phyloP scores from a whole-genome alignment of 2,888 invertebrate species.

The Sphecodes monilicornis region DNA sequence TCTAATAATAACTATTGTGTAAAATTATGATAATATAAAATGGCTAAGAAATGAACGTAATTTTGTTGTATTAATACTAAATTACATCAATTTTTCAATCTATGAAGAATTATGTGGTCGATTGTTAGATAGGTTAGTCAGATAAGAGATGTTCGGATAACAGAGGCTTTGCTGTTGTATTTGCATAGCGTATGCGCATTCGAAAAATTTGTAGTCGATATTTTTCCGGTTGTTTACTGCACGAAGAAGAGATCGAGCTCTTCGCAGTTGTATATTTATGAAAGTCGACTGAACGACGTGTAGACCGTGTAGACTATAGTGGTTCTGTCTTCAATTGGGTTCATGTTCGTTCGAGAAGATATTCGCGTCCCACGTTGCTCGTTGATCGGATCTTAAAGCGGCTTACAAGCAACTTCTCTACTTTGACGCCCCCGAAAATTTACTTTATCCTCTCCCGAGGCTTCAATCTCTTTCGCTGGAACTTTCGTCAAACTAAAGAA shows the following conservation, averaged over 20 bases:
- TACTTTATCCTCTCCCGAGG: not conserved
- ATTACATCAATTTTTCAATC: no score
- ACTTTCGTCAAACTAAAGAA: not conserved
- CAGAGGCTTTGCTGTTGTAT: not conserved
- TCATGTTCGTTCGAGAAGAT: constrained; percentile 17
- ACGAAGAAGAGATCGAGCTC: constrained; percentile 12
- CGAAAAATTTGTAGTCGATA: not conserved
- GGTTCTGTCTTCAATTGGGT: constrained; percentile 35
- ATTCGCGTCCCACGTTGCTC: constrained; percentile 25
- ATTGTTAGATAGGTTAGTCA: not conserved
- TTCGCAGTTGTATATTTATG: constrained; percentile 43
- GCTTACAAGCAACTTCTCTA: not conserved
- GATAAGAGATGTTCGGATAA: not conserved
- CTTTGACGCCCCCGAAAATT: constrained; percentile 2
- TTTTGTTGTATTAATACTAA: no score
- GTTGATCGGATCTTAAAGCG: constrained; percentile 29
- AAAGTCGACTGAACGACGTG: constrained; percentile 26
- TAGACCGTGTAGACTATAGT: not conserved
- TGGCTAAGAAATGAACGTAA: no score
- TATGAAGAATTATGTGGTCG: not conserved
- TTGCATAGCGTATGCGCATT: not conserved
- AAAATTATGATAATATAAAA: no score
- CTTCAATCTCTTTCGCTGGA: not conserved
- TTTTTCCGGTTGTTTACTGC: constrained; percentile 9
- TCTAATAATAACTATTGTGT: no score